Percentiles rank a stretch among this genome's conserved stretches.
These are phyloP conservation scores for Palythoa heliodiscus DNA, from an alignment of 92 coral and sea anemone genomes.

Conservation along the genomic window DNA sequence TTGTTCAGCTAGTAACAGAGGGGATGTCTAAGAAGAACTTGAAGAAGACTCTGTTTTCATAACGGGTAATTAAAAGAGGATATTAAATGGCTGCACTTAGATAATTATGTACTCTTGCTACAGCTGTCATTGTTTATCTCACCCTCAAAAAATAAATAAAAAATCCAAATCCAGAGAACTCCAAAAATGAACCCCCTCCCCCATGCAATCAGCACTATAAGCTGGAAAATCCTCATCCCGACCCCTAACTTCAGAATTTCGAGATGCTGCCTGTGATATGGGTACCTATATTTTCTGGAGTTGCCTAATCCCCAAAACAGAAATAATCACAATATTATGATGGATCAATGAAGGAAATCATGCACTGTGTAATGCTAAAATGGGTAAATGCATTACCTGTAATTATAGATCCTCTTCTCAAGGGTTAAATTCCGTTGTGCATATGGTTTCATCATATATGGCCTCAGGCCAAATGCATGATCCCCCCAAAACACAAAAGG, in stretches of 20 bases:
- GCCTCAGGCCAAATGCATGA: conserved; percentile 36
- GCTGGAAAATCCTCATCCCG: neutral
- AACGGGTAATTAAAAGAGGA: neutral
- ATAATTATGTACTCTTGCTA: neutral
- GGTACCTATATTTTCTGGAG: neutral
- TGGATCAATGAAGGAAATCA: neutral
- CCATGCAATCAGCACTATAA: neutral
- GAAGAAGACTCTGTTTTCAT: neutral
- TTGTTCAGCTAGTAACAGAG: neutral
- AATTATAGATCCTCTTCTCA: conserved; percentile 42
- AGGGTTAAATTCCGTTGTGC: conserved; percentile 29
- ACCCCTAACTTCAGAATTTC: neutral
- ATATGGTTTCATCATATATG: conserved; percentile 32
- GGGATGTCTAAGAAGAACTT: conserved; percentile 1
- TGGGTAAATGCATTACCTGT: conserved; percentile 24
- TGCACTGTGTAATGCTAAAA: neutral
- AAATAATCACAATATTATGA: neutral
- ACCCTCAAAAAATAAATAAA: too few relatives aligned
- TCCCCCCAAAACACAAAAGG: conserved; percentile 40
- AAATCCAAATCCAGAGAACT: conserved; percentile 4
- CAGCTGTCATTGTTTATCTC: neutral
- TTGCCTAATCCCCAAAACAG: neutral
- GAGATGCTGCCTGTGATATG: neutral
- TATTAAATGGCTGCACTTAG: neutral
- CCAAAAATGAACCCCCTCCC: neutral